Base-by-base conservation (phyloP, 2,797 vertebrate species). In the Pelochelys cantorii region DNA sequence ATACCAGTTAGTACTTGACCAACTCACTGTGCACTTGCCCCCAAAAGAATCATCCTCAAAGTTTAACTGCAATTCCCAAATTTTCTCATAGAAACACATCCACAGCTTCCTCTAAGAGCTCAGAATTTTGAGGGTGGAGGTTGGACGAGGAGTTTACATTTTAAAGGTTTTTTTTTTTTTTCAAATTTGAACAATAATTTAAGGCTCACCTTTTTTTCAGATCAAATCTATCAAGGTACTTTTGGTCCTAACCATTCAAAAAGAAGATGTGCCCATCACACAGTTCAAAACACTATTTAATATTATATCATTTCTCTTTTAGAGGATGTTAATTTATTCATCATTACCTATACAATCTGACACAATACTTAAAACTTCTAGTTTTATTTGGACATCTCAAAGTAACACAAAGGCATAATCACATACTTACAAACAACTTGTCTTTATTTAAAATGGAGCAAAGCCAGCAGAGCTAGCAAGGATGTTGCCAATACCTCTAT, bases 1-100 rank as follows among this genome's bases (percentile, higher is more conserved):
- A 5, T 34, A 25, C 1, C 11, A 53, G 2, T 12, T 42, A 7
- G 0, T 48, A 48, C 13, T 2, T 1, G 0, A 11, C 9, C 59
- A 80, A n/a, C 7, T 4, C 79, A 71, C 20, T 79, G 80, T 84
- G 79, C 5, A n/a, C 5, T 10, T 80, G 23, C 2, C 79, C 11
- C 79, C 42, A 57, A 75, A 87, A 65, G 2, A 68, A 34, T 2
- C 25, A 0, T 27, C 25, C 68, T 8, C 79, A 82, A 31, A 27
- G 18, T 14, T 65, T 17, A 86, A 18, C 34, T 42, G 2, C 3
- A 88, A 17, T 59, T 42, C 75, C 78, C 13, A 90, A 85, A 93
- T 65, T 81, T 87, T n/a, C 2, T 10, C 25, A 74, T 2, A 77
- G 25, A 77, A 94, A 65, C 65, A 7, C 5, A 79, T 42, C 42